Percentiles rank a stretch among this genome's conserved stretches.
Evolutionary conservation across 2,113 vertebrate genomes (phyloP).

Genomic region (Cynopterus brachyotis): DNA sequence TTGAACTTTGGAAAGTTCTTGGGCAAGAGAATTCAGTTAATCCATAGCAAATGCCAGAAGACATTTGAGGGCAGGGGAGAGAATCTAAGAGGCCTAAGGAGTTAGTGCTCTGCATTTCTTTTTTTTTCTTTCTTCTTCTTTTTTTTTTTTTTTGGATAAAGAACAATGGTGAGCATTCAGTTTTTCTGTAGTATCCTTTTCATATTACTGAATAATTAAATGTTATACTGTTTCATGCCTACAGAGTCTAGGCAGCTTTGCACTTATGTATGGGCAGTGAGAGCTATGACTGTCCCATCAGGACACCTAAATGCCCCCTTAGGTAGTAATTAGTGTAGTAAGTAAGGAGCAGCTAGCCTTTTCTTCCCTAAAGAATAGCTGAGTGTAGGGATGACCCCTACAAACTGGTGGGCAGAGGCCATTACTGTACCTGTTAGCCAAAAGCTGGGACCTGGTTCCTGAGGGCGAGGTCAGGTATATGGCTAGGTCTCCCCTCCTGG

Average conservation of each 20-base stretch:
- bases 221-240: neutral
- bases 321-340: neutral
- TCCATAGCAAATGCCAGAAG: neutral
- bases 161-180: neutral
- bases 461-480: slow-evolving; percentile 99
- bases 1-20: slow-evolving; percentile 32
- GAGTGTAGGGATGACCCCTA: neutral
- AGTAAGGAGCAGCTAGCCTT: neutral
- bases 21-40: neutral
- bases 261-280: neutral
- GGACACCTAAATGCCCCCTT: neutral
- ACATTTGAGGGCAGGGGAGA: neutral
- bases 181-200: neutral
- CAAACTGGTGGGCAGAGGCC: neutral
- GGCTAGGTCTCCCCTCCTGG: slow-evolving; percentile 96
- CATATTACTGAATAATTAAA: neutral
- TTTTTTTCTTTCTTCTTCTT: neutral
- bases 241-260: neutral
- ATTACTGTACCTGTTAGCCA: slow-evolving; percentile 94
- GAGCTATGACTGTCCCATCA: neutral
- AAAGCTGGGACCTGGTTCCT: slow-evolving; percentile 97
- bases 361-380: neutral
- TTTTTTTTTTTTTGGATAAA: neutral
- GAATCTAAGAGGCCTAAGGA: neutral
- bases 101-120: neutral